phyloP scores from a whole-genome alignment of 2,888 invertebrate genomes.

The Copidosoma aretas region DNA sequence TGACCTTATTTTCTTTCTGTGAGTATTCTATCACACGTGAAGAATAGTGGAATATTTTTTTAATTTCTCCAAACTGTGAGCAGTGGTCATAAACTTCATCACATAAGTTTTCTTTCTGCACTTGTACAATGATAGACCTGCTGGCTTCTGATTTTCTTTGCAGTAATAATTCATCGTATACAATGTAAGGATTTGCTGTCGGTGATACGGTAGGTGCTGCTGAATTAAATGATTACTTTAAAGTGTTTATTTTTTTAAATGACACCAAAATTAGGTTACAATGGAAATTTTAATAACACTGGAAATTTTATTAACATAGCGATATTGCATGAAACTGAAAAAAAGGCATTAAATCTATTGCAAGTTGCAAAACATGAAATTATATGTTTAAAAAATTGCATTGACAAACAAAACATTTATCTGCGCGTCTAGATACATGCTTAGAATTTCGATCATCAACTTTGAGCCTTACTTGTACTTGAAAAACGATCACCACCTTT shows the following conservation, averaged over 20 bases:
- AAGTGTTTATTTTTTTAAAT: too few relatives aligned
- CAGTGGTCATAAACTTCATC: constrained; percentile 75
- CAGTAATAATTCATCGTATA: constrained; percentile 68
- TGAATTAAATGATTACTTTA: too few relatives aligned
- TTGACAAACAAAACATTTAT: constrained; percentile 36
- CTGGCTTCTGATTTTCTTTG: constrained; percentile 71
- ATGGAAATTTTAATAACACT: too few relatives aligned
- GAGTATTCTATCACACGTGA: constrained; percentile 15
- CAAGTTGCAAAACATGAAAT: too few relatives aligned
- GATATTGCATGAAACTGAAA: too few relatives aligned
- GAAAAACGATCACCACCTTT: constrained; percentile 10
- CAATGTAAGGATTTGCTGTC: constrained; percentile 17
- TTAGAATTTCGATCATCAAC: constrained; percentile 4
- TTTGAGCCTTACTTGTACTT: too few relatives aligned
- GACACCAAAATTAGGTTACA: too few relatives aligned
- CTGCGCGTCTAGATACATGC: constrained; percentile 36
- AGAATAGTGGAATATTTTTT: constrained; percentile 72
- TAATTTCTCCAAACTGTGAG: constrained; percentile 70
- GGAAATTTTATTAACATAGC: too few relatives aligned
- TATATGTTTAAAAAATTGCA: constrained; percentile 31
- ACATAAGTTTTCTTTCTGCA: constrained; percentile 74
- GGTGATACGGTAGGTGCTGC: too few relatives aligned
- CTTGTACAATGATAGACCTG: constrained; percentile 77
- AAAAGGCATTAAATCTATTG: too few relatives aligned
- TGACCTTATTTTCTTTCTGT: not conserved